Evolutionary conservation across 2,113 vertebrate species (phyloP).

Genomic region (Gallinago media): DNA sequence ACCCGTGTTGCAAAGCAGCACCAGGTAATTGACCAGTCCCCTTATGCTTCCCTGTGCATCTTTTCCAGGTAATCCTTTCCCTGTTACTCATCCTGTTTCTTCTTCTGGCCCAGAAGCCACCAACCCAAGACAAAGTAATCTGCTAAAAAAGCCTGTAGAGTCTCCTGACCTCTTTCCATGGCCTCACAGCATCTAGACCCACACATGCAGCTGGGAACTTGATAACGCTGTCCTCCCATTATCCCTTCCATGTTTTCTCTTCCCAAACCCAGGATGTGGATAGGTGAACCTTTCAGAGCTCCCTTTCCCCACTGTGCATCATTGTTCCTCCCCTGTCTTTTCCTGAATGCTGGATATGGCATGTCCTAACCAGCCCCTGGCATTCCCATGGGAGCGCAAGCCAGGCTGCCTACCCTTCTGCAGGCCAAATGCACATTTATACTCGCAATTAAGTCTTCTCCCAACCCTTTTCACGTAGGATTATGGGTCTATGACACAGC

Average conservation of each 20-base stretch:
- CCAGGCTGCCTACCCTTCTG: background rate
- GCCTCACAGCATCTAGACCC: background rate
- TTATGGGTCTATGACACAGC: background rate
- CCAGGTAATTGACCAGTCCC: background rate
- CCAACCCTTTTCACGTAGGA: rapidly evolving
- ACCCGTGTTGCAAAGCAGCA: background rate
- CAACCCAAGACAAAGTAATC: background rate
- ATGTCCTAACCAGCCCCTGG: background rate
- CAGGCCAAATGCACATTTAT: background rate
- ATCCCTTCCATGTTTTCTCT: background rate
- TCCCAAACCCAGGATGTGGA: background rate
- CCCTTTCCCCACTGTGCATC: rapidly evolving
- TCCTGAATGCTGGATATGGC: background rate
- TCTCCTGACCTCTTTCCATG: background rate
- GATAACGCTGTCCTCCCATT: background rate
- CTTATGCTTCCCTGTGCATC: background rate
- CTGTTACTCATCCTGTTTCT: background rate
- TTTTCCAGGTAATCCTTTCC: background rate
- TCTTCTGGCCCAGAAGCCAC: background rate
- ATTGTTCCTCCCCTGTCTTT: background rate
- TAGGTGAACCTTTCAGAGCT: background rate
- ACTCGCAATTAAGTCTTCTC: background rate
- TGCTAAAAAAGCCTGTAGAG: background rate
- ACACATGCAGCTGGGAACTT: background rate
- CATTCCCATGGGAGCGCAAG: background rate